A percentile compares a stretch with the other conserved stretches of the same genome.
Evolutionary conservation across 2,888 invertebrate genomes (phyloP).

Genomic region (Hyles lineata): DNA sequence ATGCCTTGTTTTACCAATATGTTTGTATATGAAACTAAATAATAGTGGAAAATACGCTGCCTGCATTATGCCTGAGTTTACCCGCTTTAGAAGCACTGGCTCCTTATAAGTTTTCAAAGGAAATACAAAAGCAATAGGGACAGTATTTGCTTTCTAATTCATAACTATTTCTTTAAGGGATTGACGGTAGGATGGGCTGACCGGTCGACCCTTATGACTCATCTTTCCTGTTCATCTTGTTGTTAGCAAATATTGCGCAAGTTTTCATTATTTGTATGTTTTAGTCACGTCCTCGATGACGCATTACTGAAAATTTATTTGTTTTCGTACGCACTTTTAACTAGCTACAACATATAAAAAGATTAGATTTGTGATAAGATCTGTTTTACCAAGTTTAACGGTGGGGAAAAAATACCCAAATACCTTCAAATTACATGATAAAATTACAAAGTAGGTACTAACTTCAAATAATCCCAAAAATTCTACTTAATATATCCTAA

Average conservation of each 20-base stretch:
- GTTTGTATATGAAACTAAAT: constrained; percentile 21
- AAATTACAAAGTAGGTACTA: no score
- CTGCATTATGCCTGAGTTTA: constrained; percentile 17
- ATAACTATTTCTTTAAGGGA: neutral
- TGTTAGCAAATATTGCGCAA: no score
- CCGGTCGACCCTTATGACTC: neutral
- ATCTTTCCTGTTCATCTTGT: neutral
- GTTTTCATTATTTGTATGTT: no score
- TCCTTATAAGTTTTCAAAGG: constrained; percentile 7
- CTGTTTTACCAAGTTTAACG: no score
- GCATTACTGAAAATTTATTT: neutral
- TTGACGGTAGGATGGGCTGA: neutral
- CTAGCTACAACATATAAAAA: no score
- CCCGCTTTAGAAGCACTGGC: constrained; percentile 19
- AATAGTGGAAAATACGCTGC: constrained; percentile 13
- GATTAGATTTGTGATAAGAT: no score
- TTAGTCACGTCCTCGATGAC: no score
- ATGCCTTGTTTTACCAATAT: constrained; percentile 26
- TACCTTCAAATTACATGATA: no score
- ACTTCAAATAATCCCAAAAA: no score
- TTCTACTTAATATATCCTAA: no score
- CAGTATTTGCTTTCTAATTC: neutral
- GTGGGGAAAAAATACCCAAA: no score
- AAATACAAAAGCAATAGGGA: constrained; percentile 7
- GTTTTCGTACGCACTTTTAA: neutral